These are phyloP conservation scores for Cataglyphis altisquamis DNA, from an alignment of 2,888 invertebrate genomes.

Conservation along the genomic window DNA sequence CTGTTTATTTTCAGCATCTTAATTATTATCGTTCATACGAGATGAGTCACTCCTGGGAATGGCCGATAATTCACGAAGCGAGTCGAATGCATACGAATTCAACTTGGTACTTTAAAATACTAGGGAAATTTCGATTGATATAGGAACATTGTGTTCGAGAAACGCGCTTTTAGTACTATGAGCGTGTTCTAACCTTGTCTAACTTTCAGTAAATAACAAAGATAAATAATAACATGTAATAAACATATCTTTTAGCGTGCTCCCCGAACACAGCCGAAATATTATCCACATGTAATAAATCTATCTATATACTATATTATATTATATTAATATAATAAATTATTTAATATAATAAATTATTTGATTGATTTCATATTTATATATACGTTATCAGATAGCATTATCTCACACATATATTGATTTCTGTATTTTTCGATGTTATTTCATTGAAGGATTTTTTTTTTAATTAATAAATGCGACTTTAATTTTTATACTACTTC, in stretches of 20 bases:
- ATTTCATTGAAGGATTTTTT: background rate
- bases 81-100: constrained; percentile 59
- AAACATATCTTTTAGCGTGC: too few species aligned
- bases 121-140: constrained; percentile 5
- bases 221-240: too few species aligned
- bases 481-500: background rate
- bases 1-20: background rate
- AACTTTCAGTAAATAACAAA: too few species aligned
- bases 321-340: background rate
- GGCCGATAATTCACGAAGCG: constrained; percentile 57
- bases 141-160: too few species aligned
- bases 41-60: constrained; percentile 26
- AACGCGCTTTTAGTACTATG: too few species aligned
- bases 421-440: background rate
- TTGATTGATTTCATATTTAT: background rate
- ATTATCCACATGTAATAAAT: background rate
- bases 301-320: background rate
- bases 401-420: background rate
- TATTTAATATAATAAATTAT: background rate
- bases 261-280: too few species aligned
- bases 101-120: background rate
- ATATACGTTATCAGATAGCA: background rate
- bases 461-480: background rate
- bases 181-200: too few species aligned
- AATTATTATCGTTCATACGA: background rate